phyloP scores from a whole-genome alignment of 1,140 invertebrate species.

The Heliconius eleuchia region DNA sequence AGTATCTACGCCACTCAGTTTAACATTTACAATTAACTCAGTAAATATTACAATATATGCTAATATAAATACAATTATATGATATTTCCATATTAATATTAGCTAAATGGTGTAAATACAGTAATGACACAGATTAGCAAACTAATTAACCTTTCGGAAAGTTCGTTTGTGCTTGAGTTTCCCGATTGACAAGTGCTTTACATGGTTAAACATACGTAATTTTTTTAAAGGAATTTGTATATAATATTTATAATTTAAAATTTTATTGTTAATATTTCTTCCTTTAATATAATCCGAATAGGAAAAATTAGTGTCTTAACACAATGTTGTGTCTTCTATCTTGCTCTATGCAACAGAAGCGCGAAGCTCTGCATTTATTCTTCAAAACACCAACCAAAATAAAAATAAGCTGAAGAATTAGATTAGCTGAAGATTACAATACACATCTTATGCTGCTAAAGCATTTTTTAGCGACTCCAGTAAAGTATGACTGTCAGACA shows the following conservation, averaged over 20 bases:
- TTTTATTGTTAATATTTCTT: neutral
- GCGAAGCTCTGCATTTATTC: no score
- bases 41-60: constrained; percentile 11
- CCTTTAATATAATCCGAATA: no score
- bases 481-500: no score
- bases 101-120: constrained; percentile 4
- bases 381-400: no score
- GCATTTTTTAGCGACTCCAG: no score
- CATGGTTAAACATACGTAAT: neutral
- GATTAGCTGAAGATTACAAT: no score
- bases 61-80: neutral
- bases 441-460: no score
- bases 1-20: neutral
- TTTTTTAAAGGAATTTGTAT: neutral
- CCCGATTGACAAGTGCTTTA: neutral
- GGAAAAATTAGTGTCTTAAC: no score
- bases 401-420: no score
- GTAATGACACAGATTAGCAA: constrained; percentile 16
- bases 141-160: constrained; percentile 27
- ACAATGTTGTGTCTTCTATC: no score
- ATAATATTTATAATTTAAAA: neutral
- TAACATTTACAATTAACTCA: neutral
- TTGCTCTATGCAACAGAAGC: no score
- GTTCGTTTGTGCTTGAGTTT: constrained; percentile 6
- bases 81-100: constrained; percentile 7